phyloP scores from a whole-genome alignment of 2,888 invertebrate species.

The Holacanthella duospinosa region DNA sequence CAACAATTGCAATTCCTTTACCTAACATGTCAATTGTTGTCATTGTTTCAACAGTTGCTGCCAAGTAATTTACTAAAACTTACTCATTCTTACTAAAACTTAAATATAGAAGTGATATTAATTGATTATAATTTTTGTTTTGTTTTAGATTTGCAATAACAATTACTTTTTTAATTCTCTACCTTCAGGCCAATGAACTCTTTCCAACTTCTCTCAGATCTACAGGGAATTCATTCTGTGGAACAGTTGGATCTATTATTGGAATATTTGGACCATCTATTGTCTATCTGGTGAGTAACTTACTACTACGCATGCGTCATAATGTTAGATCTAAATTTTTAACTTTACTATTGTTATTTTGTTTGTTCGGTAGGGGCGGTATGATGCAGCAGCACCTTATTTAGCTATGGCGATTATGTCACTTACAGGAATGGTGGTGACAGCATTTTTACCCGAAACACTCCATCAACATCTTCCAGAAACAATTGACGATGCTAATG shows the following conservation, averaged over 20 bases:
- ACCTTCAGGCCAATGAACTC: conserved; percentile 49
- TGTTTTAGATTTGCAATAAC: conserved; percentile 40
- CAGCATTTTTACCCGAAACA: conserved; percentile 53
- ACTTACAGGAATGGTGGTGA: conserved; percentile 41
- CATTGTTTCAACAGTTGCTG: conserved; percentile 24
- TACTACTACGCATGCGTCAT: background rate
- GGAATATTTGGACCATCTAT: conserved; percentile 53
- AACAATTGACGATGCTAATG: conserved; percentile 52
- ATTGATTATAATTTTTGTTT: background rate
- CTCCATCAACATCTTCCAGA: conserved; percentile 53
- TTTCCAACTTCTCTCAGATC: conserved; percentile 58
- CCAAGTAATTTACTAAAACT: conserved; percentile 23
- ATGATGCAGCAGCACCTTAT: conserved; percentile 8
- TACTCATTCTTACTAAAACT: background rate
- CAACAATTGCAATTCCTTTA: conserved; percentile 18
- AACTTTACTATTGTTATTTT: background rate
- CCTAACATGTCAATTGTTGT: conserved; percentile 21
- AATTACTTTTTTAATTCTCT: conserved; percentile 50
- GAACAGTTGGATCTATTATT: conserved; percentile 48
- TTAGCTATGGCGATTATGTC: conserved; percentile 21
- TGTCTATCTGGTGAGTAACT: conserved; percentile 47
- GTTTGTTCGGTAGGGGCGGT: background rate
- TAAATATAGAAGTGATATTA: background rate
- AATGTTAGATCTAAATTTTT: background rate
- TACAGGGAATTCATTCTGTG: conserved; percentile 53